Evolutionary conservation across 1,140 invertebrate species (phyloP).

Genomic region (Rhyzopertha dominica): DNA sequence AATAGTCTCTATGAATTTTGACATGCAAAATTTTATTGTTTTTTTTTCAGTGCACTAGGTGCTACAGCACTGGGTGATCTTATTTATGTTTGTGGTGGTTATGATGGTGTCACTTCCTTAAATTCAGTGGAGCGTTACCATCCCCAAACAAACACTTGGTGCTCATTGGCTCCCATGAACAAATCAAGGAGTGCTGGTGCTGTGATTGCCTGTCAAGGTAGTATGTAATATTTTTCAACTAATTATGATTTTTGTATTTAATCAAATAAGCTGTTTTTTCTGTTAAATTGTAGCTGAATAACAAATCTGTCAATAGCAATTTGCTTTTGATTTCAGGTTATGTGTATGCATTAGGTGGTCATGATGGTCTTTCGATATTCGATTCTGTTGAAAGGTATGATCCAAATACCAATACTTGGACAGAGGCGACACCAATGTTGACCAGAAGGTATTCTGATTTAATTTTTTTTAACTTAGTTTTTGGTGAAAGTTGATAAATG

Average conservation of each 20-base stretch:
- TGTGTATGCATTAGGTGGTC: slow-evolving; percentile 79
- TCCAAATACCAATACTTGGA: slow-evolving; percentile 69
- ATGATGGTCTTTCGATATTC: slow-evolving; percentile 85
- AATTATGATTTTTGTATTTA: background rate
- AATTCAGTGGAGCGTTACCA: slow-evolving; percentile 82
- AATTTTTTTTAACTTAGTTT: no score
- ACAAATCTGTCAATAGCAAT: slow-evolving; percentile 5
- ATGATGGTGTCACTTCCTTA: slow-evolving; percentile 81
- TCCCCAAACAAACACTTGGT: slow-evolving; percentile 70
- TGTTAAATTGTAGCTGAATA: no score
- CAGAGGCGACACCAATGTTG: slow-evolving; percentile 73
- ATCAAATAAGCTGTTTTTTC: background rate
- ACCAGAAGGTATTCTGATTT: slow-evolving; percentile 63
- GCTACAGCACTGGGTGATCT: slow-evolving; percentile 75
- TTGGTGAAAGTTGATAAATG: no score
- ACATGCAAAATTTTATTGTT: no score
- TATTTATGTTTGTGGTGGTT: slow-evolving; percentile 85
- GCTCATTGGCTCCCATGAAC: slow-evolving; percentile 73
- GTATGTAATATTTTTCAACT: no score
- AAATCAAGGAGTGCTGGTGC: slow-evolving; percentile 87
- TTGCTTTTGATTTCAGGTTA: slow-evolving; percentile 51
- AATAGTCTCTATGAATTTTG: no score
- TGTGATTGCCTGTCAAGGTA: slow-evolving; percentile 67
- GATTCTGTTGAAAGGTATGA: slow-evolving; percentile 84
- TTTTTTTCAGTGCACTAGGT: slow-evolving; percentile 68